Conservation (phyloP, 2,797 vertebrate genomes). For the Neomorphus geoffroyi region DNA sequence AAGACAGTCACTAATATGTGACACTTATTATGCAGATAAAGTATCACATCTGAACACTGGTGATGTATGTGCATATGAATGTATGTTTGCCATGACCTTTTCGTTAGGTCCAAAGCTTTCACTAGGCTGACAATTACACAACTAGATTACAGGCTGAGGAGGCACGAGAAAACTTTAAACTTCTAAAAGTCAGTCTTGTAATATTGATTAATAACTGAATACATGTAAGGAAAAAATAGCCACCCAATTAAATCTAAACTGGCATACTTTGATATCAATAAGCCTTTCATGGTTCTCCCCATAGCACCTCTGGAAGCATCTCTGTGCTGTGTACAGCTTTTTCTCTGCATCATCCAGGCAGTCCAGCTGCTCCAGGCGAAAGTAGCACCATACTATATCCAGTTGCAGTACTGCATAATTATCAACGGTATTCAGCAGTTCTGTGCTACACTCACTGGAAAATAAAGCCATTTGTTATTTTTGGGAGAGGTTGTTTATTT, state of each 20-base stretch:
- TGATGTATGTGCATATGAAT: not conserved
- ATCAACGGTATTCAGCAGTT: conserved; percentile 87
- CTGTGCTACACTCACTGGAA: conserved; percentile 82
- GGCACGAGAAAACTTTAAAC: not conserved
- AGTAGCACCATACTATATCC: conserved; percentile 95
- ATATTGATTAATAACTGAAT: not conserved
- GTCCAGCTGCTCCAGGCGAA: conserved; percentile 84
- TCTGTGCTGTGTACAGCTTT: conserved; percentile 85
- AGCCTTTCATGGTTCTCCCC: conserved; percentile 89
- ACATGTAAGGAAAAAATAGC: not conserved
- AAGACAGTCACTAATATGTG: not conserved
- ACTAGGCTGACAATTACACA: not conserved
- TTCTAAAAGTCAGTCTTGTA: not conserved
- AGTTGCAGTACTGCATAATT: conserved; percentile 95
- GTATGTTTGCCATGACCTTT: fast-evolving
- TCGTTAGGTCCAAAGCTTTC: not conserved
- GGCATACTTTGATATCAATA: conserved; percentile 86
- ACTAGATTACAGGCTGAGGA: not conserved
- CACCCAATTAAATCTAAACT: not conserved
- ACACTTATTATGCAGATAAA: not conserved
- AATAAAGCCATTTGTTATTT: not conserved
- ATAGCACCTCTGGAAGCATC: conserved; percentile 88
- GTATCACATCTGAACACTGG: not conserved
- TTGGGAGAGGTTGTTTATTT: not conserved
- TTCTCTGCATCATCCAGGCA: conserved; percentile 86